Conservation (phyloP, 1,140 invertebrate genomes). For the Eumeta japonica region DNA sequence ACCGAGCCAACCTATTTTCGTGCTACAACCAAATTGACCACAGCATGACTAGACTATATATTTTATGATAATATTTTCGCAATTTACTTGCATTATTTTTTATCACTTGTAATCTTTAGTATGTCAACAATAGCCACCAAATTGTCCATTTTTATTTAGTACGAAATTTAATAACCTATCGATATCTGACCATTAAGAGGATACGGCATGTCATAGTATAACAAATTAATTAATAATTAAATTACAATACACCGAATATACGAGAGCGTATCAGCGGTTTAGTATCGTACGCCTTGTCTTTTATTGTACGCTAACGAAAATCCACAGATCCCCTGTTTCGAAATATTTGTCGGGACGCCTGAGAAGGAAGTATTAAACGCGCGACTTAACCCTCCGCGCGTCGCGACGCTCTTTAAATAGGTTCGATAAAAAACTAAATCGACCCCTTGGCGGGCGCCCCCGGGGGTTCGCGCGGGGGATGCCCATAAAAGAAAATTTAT, state of each 20-base stretch:
- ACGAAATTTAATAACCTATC: not conserved
- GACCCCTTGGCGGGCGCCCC: conserved; percentile 24
- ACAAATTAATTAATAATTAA: not conserved
- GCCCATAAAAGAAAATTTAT: conserved; percentile 54
- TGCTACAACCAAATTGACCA: too few relatives aligned
- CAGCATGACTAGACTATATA: too few relatives aligned
- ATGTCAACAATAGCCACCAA: too few relatives aligned
- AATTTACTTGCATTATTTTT: too few relatives aligned
- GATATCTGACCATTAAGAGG: too few relatives aligned
- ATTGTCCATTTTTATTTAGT: too few relatives aligned
- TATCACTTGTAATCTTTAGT: too few relatives aligned
- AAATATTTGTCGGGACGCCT: conserved; percentile 24
- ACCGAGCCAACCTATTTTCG: too few relatives aligned
- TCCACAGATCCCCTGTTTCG: conserved; percentile 5
- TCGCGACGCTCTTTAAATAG: conserved; percentile 35
- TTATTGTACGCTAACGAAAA: not conserved
- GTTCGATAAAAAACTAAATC: conserved; percentile 49
- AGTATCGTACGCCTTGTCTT: not conserved
- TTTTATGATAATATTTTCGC: too few relatives aligned
- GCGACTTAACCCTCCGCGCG: conserved; percentile 35
- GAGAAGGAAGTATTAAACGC: conserved; percentile 45
- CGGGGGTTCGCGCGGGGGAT: conserved; percentile 26
- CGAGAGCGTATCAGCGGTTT: too few relatives aligned
- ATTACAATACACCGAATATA: not conserved
- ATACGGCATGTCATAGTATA: too few relatives aligned